Percentiles rank a stretch among this genome's conserved stretches.
Conservation (phyloP, 2,113 vertebrate genomes). For the Macquaria ambigua region DNA sequence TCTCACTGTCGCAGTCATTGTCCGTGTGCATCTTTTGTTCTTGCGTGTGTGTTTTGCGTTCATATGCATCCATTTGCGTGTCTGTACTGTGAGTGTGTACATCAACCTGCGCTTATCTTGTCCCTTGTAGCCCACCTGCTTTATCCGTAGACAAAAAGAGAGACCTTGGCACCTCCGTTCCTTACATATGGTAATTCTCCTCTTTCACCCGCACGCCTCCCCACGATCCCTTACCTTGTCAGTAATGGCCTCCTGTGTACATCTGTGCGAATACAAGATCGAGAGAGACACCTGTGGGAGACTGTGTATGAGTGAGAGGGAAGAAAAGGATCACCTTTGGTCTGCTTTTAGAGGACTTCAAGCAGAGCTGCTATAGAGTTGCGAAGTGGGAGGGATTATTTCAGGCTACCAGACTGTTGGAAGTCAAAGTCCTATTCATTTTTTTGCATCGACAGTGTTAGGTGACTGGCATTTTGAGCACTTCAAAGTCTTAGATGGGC, state of each 20-base stretch:
- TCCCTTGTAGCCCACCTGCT: conserved; percentile 63
- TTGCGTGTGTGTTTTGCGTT: conserved; percentile 33
- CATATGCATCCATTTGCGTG: conserved; percentile 37
- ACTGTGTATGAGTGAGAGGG: conserved; percentile 33
- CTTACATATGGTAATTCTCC: conserved; percentile 80
- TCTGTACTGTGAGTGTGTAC: conserved; percentile 11
- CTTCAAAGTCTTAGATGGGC: not conserved
- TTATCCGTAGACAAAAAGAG: conserved; percentile 70
- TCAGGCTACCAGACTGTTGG: conserved; percentile 25
- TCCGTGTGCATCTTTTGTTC: conserved; percentile 19
- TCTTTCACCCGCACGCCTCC: conserved; percentile 61
- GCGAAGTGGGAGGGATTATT: conserved; percentile 46
- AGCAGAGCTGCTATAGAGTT: conserved; percentile 31
- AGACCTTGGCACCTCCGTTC: conserved; percentile 71
- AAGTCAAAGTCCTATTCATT: conserved; percentile 33
- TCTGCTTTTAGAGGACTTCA: conserved; percentile 54
- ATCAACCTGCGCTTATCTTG: conserved; percentile 65
- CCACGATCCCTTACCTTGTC: conserved; percentile 70
- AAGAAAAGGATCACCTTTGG: conserved; percentile 46
- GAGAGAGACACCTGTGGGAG: conserved; percentile 68
- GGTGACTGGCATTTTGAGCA: conserved; percentile 32
- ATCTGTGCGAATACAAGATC: conserved; percentile 63
- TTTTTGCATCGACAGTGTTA: not conserved
- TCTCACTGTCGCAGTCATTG: conserved; percentile 10
- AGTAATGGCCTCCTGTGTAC: conserved; percentile 71